phyloP scores from a whole-genome alignment of 1,140 invertebrate genomes.

The Liolophura sinensis region DNA sequence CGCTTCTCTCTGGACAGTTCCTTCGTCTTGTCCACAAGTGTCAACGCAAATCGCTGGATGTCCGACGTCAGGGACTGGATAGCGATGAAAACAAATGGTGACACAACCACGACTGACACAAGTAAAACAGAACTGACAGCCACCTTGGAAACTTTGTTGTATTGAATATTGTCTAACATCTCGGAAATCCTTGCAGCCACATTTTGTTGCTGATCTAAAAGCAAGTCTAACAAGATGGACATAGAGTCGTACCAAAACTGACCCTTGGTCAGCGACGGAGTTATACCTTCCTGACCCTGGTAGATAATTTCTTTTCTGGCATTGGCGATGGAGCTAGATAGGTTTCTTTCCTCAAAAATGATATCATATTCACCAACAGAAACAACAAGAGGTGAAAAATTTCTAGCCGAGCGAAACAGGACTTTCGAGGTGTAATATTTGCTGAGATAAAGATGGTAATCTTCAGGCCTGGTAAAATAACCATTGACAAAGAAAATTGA shows the following conservation, averaged over 20 bases:
- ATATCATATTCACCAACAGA: too few relatives aligned
- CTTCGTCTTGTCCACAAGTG: conserved; percentile 6
- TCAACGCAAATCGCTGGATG: conserved; percentile 6
- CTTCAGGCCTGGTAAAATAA: conserved; percentile 8
- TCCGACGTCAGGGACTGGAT: not conserved
- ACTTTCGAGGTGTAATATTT: too few relatives aligned
- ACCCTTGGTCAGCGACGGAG: conserved; percentile 11
- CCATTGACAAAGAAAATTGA: conserved; percentile 24
- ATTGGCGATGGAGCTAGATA: too few relatives aligned
- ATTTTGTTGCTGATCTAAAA: conserved; percentile 17
- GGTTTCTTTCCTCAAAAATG: too few relatives aligned
- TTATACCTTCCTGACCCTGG: too few relatives aligned
- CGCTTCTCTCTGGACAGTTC: conserved; percentile 4
- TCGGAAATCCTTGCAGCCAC: conserved; percentile 12
- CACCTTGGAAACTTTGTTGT: conserved; percentile 6
- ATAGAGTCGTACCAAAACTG: conserved; percentile 23
- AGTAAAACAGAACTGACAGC: conserved; percentile 4
- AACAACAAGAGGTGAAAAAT: too few relatives aligned
- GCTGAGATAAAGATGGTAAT: conserved; percentile 2
- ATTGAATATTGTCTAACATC: conserved; percentile 9
- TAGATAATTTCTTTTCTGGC: too few relatives aligned
- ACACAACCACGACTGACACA: not conserved
- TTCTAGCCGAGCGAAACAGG: too few relatives aligned
- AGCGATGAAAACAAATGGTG: not conserved
- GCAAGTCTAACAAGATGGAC: conserved; percentile 15